These are phyloP conservation scores for Cydia fagiglandana DNA, from an alignment of 1,140 invertebrate genomes.

Conservation along the genomic window DNA sequence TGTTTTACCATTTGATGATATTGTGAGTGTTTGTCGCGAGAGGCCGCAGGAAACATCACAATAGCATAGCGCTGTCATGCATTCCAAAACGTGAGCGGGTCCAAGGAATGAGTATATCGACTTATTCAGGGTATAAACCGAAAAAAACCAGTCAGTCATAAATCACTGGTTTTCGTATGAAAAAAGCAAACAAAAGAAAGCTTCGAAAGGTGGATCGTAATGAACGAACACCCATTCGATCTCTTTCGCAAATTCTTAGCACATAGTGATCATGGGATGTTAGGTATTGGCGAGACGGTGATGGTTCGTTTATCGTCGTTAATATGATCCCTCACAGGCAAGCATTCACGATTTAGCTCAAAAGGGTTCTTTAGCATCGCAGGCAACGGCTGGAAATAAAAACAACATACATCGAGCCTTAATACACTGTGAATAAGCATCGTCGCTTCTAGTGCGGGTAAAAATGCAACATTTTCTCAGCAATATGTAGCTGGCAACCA, in stretches of 20 bases:
- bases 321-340: conserved; percentile 79
- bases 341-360: conserved; percentile 79
- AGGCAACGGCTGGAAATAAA: conserved; percentile 80
- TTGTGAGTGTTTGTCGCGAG: conserved; percentile 71
- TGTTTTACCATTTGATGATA: conserved; percentile 73
- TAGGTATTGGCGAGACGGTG: conserved; percentile 74
- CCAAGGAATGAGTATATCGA: conserved; percentile 74
- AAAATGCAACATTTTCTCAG: conserved; percentile 43
- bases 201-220: conserved; percentile 45
- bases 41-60: conserved; percentile 61
- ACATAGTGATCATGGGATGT: conserved; percentile 73
- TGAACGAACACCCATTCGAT: conserved; percentile 46
- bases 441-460: conserved; percentile 3
- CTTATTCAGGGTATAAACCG: conserved; percentile 45
- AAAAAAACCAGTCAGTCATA: conserved; percentile 71
- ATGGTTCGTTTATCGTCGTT: conserved; percentile 76
- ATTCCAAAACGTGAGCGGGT: conserved; percentile 62
- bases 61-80: conserved; percentile 67
- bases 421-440: conserved; percentile 60
- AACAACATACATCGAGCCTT: conserved; percentile 79
- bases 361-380: conserved; percentile 79
- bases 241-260: conserved; percentile 67
- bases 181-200: conserved; percentile 70
- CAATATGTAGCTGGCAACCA: conserved; percentile 43
- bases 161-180: conserved; percentile 68